A percentile compares a stretch with the other conserved stretches of the same genome.
Evolutionary conservation across 2,888 invertebrate genomes (phyloP).

Genomic region (Tetragonula carbonaria): DNA sequence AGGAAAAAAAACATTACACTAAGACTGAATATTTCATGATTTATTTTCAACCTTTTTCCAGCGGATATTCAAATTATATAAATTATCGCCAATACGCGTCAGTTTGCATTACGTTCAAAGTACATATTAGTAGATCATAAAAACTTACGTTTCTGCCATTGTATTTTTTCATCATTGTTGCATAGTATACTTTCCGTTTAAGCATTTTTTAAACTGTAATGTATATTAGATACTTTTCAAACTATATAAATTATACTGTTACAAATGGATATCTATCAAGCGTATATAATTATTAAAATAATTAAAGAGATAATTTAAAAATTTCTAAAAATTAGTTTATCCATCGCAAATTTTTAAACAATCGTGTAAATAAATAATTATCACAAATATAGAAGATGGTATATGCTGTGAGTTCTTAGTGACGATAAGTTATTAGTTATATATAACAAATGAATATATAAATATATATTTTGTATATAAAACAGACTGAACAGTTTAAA

Average conservation of each 20-base stretch:
- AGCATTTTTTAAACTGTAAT: slow-evolving; percentile 31
- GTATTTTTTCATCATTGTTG: slow-evolving; percentile 30
- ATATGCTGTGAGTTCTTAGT: slow-evolving; percentile 30
- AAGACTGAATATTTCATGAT: slow-evolving; percentile 54
- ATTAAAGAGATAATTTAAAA: slow-evolving; percentile 15
- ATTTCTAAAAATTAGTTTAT: slow-evolving; percentile 16
- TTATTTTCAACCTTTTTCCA: slow-evolving; percentile 25
- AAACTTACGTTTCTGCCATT: slow-evolving; percentile 28
- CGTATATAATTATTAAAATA: not conserved
- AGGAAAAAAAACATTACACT: slow-evolving; percentile 7
- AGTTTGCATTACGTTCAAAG: not conserved
- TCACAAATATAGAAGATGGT: slow-evolving; percentile 21
- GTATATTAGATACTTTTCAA: slow-evolving; percentile 46
- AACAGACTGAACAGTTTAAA: slow-evolving; percentile 29
- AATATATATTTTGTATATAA: slow-evolving; percentile 54
- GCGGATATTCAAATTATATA: slow-evolving; percentile 25
- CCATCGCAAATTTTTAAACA: slow-evolving; percentile 15
- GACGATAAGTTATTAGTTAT: slow-evolving; percentile 43
- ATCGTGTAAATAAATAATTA: slow-evolving; percentile 55
- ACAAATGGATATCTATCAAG: slow-evolving; percentile 29
- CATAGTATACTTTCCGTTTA: slow-evolving; percentile 23
- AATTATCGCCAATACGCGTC: slow-evolving; percentile 3
- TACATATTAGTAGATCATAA: slow-evolving; percentile 7
- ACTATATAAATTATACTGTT: slow-evolving; percentile 32
- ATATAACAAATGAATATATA: slow-evolving; percentile 36